Percentiles rank a stretch among this genome's conserved stretches.
Conservation (phyloP, 2,113 vertebrate species). For the Dipodomys ordii region DNA sequence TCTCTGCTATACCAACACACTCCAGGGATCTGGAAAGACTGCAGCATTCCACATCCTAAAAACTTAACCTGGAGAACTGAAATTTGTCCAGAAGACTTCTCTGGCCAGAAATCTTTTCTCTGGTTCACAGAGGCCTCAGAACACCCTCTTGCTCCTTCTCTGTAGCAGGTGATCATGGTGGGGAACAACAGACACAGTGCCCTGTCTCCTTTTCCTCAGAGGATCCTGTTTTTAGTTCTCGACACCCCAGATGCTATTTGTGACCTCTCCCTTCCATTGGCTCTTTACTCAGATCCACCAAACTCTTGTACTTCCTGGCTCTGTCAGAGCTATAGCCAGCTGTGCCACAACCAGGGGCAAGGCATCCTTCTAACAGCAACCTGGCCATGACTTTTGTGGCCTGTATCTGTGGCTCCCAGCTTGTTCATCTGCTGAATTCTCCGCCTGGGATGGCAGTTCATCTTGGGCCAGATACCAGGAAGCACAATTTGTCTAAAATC, state of each 20-base stretch:
- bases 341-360: background rate
- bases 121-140: background rate
- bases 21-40: background rate
- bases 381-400: rapidly evolving
- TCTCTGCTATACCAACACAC: background rate
- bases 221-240: background rate
- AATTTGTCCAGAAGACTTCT: background rate
- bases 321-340: background rate
- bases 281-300: background rate
- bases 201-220: background rate
- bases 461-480: background rate
- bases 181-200: background rate
- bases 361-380: background rate
- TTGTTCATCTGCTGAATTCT: background rate
- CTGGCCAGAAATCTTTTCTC: background rate
- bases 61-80: background rate
- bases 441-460: background rate
- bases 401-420: background rate
- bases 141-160: background rate
- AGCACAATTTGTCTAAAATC: background rate
- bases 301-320: background rate
- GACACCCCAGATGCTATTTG: background rate
- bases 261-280: background rate
- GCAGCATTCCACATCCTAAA: background rate
- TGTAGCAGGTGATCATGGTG: rapidly evolving